Evolutionary conservation across 2,888 invertebrate genomes (phyloP), one percentile per base, ranked within the genome.

Genomic region (Ctena decussata): DNA sequence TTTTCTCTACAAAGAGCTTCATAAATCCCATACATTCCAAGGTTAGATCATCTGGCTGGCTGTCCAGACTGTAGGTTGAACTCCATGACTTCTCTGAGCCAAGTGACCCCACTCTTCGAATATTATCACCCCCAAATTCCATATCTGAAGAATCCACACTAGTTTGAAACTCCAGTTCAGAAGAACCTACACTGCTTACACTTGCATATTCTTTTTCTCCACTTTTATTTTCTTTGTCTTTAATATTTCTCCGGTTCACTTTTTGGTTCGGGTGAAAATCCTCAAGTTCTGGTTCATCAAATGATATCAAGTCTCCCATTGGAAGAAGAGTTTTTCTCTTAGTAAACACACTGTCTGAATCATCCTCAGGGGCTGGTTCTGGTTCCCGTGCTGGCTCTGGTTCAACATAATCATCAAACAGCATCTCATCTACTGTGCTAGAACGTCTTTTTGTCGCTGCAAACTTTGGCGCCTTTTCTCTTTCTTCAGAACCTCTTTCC

Each of bases 1-100:
- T 95, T 84, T 97, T 96, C 46, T 97, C 96, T 3, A 97, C 97
- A 94, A 97, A 97, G 71, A 96, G 96, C 91, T 97, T 97, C 97
- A 97, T 97, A 91, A 97, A 97, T 77, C 95, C 95, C 94, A 95
- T 96, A 85, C 97, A 97, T 80, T 96, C 96, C 80, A 97, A 96
- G 0, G 97, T 96, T 87, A 96, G 96, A 91, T 97, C 97, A 80
- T 95, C 96, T 11, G 97, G 93, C 82, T 94, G 94, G n/a, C 93
- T 93, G 79, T 94, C 94, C n/a, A 93, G 85, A 85, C 94, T 94
- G 89, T 92, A 94, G 65, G 89, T 92, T 37, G 94, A 94, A 75
- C 91, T 93, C 94, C 94, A 94, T 8, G 94, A 94, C 79, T 92
- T 92, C 41, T 93, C 92, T n/a, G 94, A 94, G 3, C 92, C 93